Conservation (phyloP, 2,888 invertebrate species). For the Dynastes maya region DNA sequence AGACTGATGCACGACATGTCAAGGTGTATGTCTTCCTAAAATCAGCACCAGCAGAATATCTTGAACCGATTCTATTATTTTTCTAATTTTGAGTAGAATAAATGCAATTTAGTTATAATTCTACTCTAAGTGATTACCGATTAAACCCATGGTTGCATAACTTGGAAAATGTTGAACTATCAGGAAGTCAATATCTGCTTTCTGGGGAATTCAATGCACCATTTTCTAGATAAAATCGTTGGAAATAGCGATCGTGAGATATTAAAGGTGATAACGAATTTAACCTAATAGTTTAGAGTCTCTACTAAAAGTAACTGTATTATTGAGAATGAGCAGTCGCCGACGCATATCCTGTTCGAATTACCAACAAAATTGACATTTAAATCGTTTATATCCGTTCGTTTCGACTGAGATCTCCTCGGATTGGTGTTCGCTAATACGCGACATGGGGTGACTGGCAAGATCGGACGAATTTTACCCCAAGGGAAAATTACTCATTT, state of each 20-base stretch:
- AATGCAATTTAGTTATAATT: too few relatives aligned
- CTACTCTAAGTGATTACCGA: too few relatives aligned
- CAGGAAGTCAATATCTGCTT: too few relatives aligned
- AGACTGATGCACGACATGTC: too few relatives aligned
- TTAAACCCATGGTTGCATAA: too few relatives aligned
- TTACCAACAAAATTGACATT: conserved; percentile 53
- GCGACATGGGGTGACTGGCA: conserved; percentile 66
- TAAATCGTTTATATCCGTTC: conserved; percentile 56
- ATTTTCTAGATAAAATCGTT: too few relatives aligned
- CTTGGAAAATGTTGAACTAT: too few relatives aligned
- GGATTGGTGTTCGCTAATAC: conserved; percentile 56
- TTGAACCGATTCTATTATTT: too few relatives aligned
- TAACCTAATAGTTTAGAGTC: not conserved
- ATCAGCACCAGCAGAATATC: too few relatives aligned
- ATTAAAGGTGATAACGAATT: not conserved
- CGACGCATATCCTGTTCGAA: conserved; percentile 39
- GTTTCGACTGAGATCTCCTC: conserved; percentile 51
- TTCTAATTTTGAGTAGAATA: too few relatives aligned
- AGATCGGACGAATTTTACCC: conserved; percentile 65
- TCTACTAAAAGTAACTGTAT: conserved; percentile 4
- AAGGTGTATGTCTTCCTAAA: too few relatives aligned
- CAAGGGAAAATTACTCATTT: conserved; percentile 64
- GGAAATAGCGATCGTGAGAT: not conserved
- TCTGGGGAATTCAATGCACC: too few relatives aligned
- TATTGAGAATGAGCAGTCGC: conserved; percentile 16